These are phyloP conservation scores for Girardinichthys multiradiatus DNA, from an alignment of 2,113 vertebrate genomes.

Conservation along the genomic window DNA sequence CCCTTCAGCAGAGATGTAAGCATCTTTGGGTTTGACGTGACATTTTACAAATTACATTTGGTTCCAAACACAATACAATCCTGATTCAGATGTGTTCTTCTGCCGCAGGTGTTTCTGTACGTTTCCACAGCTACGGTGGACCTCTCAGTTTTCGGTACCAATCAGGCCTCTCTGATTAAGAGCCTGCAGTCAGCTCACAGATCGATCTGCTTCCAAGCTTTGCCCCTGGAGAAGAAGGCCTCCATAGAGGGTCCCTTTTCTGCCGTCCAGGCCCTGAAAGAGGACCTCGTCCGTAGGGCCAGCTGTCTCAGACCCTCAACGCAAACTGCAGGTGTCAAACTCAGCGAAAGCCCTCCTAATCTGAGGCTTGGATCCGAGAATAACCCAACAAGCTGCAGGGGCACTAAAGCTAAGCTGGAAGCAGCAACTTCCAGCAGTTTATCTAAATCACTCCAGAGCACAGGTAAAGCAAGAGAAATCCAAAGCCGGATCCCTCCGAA, in stretches of 20 bases:
- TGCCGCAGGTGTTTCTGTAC: slow-evolving; percentile 58
- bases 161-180: slow-evolving; percentile 2
- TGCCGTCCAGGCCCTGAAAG: slow-evolving; percentile 44
- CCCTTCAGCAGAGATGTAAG: slow-evolving; percentile 60
- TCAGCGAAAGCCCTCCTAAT: slow-evolving; percentile 27
- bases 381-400: neutral
- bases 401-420: slow-evolving; percentile 20
- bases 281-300: slow-evolving; percentile 43
- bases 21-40: neutral
- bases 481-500: slow-evolving; percentile 17
- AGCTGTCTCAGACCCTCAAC: neutral
- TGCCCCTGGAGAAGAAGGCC: neutral
- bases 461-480: slow-evolving; percentile 17
- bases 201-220: slow-evolving; percentile 38
- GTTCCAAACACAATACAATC: neutral
- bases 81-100: neutral
- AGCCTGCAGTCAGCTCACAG: slow-evolving; percentile 45
- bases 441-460: slow-evolving; percentile 16
- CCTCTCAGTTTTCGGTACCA: slow-evolving; percentile 33
- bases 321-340: slow-evolving; percentile 6
- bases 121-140: slow-evolving; percentile 38
- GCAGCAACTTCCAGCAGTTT: neutral
- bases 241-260: slow-evolving; percentile 56
- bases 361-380: slow-evolving; percentile 11
- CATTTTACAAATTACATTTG: neutral